Evolutionary conservation across 2,888 invertebrate species (phyloP), one percentile per base, ranked within the genome.

Genomic region (Petrolisthes cinctipes): DNA sequence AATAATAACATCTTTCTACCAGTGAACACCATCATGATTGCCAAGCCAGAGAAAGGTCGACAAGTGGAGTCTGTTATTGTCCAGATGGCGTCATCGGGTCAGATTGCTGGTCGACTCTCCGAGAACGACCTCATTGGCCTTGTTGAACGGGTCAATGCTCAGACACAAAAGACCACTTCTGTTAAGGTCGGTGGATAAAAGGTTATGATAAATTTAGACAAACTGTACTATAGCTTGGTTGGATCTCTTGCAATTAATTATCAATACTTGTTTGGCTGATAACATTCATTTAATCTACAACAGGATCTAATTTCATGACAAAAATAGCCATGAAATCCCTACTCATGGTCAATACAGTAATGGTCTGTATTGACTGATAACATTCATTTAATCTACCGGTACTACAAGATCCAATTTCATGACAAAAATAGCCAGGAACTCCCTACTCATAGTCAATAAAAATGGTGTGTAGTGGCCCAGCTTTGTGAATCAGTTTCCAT

Each of bases 41-140:
- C 98, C 91, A 98, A 98, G 93, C 99, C 99, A 80, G 99, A 99
- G 92, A 99, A 99, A 93, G 99, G 97, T 9, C 95, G 95, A 92
- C 96, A 97, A 96, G 96, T 99, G 86, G 99, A 99, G 94, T 95
- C 96, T 91, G 97, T 99, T 96, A 95, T 99, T 91, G 94, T 98
- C 89, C 95, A 96, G 92, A 99, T 99, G 98, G 98, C 97, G 11
- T 96, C 97, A 92, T 95, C 95, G 92, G 98, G 98, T n/a, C 97
- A 97, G 93, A 94, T 98, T 85, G 94, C 95, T 88, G 95, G 95
- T 73, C 97, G 96, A 94, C 95, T 98, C 89, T 95, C 96, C 80
- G 98, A 98, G 93, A 94, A 95, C 89, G 97, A 97, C 92, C 94
- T 98, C 56, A 97, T 97, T 85, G 95, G 95, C 91, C 93, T 98